Base-by-base conservation (phyloP, 2,888 invertebrate species). In the Hirtodrosophila cameraria region DNA sequence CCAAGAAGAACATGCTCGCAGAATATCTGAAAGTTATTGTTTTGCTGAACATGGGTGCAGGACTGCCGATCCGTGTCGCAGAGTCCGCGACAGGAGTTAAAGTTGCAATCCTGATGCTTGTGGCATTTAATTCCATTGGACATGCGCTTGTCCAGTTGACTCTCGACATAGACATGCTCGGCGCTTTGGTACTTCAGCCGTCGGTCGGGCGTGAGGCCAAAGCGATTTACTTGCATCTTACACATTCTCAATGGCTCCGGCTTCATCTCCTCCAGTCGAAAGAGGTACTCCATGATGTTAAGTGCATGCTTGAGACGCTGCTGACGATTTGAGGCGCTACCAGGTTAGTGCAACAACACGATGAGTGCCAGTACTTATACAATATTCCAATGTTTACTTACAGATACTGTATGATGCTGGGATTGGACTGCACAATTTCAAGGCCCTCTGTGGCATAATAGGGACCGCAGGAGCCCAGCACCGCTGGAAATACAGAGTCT, bases 211-310 rank as follows among this genome's bases (percentile, higher is more conserved):
- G 90, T 88, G 2, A 89, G 78, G 2, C 90, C 90, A 50, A 90
- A 90, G 30, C 89, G 80, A 36, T 85, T 77, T 2, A 88, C 83
- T 33, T 89, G 79, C 69, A 90, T 88, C 69, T 88, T 89, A 31
- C 90, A 90, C 77, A 90, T 90, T 41, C 88, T 82, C 18, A 90
- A 39, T 0, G 90, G 90, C 43, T 90, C 90, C 8, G 90, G 90
- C 50, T 90, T 89, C 65, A 90, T 86, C 64, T 89, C 89, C 45
- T 90, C 90, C 69, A 90, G 59, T 11, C 89, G 86, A 30, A 90
- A 88, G 2, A 90, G 72, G 59, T 86, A 90, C 42, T 90, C 90
- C 86, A 90, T 86, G 7, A 90, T 89, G 46, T 87, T 88, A 20
- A 90, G 78, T 0, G 90, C 88, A 25, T 89, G 88, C 61, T 89